Percentiles rank a stretch among this genome's conserved stretches.
These are phyloP conservation scores for Coranthus polyacanthus DNA, from an alignment of 2,797 vertebrate genomes.

Conservation along the genomic window DNA sequence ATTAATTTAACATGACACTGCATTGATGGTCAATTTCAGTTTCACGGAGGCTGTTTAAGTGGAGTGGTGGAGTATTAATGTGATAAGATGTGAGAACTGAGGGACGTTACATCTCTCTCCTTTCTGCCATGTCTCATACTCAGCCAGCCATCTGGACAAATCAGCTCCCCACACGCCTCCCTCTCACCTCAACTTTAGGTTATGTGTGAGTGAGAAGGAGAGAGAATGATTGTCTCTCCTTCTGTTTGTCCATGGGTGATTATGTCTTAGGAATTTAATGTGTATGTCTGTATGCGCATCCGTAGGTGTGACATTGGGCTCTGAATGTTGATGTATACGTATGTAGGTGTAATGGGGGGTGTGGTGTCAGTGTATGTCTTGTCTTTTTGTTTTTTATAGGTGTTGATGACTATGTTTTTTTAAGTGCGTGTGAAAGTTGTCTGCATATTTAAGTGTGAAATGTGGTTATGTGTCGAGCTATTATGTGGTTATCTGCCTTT, in stretches of 20 bases:
- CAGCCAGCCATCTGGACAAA: slow-evolving; percentile 92
- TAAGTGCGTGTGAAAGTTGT: slow-evolving; percentile 35
- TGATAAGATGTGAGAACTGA: slow-evolving; percentile 91
- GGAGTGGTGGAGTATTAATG: slow-evolving; percentile 85
- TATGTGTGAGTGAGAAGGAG: slow-evolving; percentile 65
- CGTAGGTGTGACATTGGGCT: slow-evolving; percentile 58
- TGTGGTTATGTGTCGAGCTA: slow-evolving; percentile 38
- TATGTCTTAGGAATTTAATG: slow-evolving; percentile 55
- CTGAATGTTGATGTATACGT: slow-evolving; percentile 55
- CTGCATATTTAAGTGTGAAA: slow-evolving; percentile 59
- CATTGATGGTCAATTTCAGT: slow-evolving; percentile 91
- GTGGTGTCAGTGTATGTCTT: slow-evolving; percentile 40
- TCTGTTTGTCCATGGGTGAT: slow-evolving; percentile 65
- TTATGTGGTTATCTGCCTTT: slow-evolving; percentile 41
- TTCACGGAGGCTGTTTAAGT: slow-evolving; percentile 88
- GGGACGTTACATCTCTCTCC: slow-evolving; percentile 88
- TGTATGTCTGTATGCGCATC: slow-evolving; percentile 20
- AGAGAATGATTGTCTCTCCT: slow-evolving; percentile 54
- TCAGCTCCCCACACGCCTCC: slow-evolving; percentile 87
- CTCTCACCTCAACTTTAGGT: slow-evolving; percentile 88
- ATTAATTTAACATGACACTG: slow-evolving; percentile 90
- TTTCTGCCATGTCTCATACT: slow-evolving; percentile 92
- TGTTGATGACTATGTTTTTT: slow-evolving; percentile 69
- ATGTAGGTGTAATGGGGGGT: slow-evolving; percentile 48
- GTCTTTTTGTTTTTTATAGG: slow-evolving; percentile 49